These are phyloP conservation scores for Heliconius eleuchia DNA, from an alignment of 1,140 invertebrate species.

Conservation along the genomic window DNA sequence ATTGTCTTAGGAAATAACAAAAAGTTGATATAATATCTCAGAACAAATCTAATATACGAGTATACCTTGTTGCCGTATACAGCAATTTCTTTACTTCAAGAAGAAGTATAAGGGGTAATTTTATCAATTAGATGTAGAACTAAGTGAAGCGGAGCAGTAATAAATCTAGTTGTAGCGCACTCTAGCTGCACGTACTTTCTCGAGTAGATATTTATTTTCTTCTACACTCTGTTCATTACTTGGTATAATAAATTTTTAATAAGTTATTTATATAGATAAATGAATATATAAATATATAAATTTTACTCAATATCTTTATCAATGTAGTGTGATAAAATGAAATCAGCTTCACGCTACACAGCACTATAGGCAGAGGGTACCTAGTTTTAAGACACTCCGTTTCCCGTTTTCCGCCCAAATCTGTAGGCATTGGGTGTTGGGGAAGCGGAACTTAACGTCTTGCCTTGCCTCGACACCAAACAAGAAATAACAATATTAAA, in stretches of 20 bases:
- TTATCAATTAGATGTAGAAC: conserved; percentile 37
- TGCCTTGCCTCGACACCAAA: no score
- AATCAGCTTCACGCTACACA: no score
- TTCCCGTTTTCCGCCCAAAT: no score
- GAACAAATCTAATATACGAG: neutral
- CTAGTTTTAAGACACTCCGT: no score
- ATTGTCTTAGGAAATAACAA: neutral
- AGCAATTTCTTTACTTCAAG: conserved; percentile 2
- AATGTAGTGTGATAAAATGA: no score
- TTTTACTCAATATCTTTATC: no score
- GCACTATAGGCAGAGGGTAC: no score
- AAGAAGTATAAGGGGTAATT: conserved; percentile 32
- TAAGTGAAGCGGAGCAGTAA: conserved; percentile 35
- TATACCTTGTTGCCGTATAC: neutral
- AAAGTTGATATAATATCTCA: neutral
- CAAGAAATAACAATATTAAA: no score
- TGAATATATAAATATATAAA: no score
- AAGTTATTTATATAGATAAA: neutral
- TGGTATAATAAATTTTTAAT: conserved; percentile 22
- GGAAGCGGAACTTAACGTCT: no score
- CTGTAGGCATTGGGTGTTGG: no score
- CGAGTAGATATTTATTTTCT: conserved; percentile 32
- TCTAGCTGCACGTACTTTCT: conserved; percentile 21
- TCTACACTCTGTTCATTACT: conserved; percentile 27
- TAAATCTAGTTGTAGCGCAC: conserved; percentile 38